These are phyloP conservation scores for Bradypodion pumilum DNA, from an alignment of 2,797 vertebrate genomes.

Conservation along the genomic window DNA sequence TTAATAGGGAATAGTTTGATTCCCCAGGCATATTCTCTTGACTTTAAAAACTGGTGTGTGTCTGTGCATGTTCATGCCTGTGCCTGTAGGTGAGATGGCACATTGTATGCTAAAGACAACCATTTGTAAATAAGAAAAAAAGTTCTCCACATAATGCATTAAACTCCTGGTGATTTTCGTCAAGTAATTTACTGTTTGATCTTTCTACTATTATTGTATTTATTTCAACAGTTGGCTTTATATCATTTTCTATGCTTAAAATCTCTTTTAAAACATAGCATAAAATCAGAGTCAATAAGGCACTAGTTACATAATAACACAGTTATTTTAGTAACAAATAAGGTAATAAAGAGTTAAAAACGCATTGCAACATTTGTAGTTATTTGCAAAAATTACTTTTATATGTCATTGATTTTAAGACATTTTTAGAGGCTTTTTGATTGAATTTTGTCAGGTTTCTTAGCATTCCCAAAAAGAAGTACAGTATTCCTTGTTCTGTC, in stretches of 20 bases:
- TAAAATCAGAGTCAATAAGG: not conserved
- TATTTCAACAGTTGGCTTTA: not conserved
- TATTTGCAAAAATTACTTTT: too few relatives aligned
- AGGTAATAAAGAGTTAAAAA: too few relatives aligned
- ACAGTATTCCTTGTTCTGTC: too few relatives aligned
- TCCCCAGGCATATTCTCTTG: constrained; percentile 43
- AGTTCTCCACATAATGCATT: too few relatives aligned
- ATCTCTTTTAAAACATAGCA: not conserved
- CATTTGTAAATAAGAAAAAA: not conserved
- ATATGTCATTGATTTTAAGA: too few relatives aligned
- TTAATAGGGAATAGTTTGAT: constrained; percentile 21
- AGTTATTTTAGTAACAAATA: too few relatives aligned
- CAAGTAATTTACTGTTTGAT: not conserved
- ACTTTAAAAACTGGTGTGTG: constrained; percentile 10
- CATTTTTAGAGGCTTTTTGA: too few relatives aligned
- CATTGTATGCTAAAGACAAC: constrained; percentile 15
- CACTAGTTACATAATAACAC: too few relatives aligned
- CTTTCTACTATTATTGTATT: not conserved
- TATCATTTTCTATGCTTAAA: not conserved
- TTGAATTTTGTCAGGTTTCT: too few relatives aligned
- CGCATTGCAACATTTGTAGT: too few relatives aligned
- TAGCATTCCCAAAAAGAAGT: too few relatives aligned
- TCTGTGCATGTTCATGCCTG: too few relatives aligned
- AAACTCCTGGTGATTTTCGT: not conserved
- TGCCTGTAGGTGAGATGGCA: not conserved